Percentiles rank a stretch among this genome's conserved stretches.
phyloP scores from a whole-genome alignment of 2,888 invertebrate genomes.

The Tachina fera region DNA sequence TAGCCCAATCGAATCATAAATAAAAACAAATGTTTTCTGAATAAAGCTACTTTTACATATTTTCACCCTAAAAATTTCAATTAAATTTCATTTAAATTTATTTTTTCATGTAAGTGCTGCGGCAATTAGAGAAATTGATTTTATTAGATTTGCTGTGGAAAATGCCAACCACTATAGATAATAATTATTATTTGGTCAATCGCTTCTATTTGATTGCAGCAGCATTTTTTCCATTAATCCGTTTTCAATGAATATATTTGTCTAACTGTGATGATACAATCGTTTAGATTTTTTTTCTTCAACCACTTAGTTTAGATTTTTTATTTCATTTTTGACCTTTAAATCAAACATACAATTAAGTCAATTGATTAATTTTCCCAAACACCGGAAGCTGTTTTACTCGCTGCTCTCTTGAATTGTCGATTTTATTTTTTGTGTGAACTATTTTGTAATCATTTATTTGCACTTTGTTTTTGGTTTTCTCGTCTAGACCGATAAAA shows the following conservation, averaged over 20 bases:
- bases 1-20: no score
- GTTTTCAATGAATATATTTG: background rate
- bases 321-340: conserved; percentile 59
- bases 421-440: conserved; percentile 8
- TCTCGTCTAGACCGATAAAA: conserved; percentile 52
- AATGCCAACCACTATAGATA: background rate
- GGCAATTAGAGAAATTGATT: background rate
- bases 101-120: background rate
- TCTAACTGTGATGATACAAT: background rate
- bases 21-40: background rate
- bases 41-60: background rate
- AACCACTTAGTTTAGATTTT: background rate
- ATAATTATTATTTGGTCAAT: background rate
- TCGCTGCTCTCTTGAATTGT: conserved; percentile 35
- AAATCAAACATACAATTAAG: conserved; percentile 62
- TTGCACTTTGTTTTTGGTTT: conserved; percentile 32
- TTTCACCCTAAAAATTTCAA: no score
- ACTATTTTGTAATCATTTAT: conserved; percentile 36
- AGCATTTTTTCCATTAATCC: background rate
- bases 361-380: conserved; percentile 67
- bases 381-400: conserved; percentile 67
- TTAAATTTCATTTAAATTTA: no score
- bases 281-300: background rate
- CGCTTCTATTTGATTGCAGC: background rate
- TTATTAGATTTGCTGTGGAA: background rate